Conservation (phyloP, 2,113 vertebrate genomes). For the Lophura nycthemera region DNA sequence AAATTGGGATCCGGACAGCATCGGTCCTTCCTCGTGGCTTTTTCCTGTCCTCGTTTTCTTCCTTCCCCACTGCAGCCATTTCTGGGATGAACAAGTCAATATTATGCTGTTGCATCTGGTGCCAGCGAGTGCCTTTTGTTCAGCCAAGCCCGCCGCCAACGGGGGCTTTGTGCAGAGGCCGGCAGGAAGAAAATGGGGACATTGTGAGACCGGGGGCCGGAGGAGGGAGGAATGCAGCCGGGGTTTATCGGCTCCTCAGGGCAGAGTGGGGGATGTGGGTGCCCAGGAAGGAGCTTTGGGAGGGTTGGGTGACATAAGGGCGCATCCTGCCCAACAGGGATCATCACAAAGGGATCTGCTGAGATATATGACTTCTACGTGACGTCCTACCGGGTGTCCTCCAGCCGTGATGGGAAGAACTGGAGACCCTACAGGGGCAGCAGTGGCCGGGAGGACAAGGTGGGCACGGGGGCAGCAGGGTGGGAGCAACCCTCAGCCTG, state of each 20-base stretch:
- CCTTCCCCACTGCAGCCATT: background rate
- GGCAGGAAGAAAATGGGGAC: slow-evolving; percentile 29
- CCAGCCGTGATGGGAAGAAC: slow-evolving; percentile 82
- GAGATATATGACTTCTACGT: slow-evolving; percentile 74
- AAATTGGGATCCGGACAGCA: background rate
- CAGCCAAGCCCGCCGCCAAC: background rate
- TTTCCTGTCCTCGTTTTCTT: background rate
- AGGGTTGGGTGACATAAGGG: background rate
- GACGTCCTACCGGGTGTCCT: slow-evolving; percentile 77
- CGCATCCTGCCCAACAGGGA: slow-evolving; percentile 63
- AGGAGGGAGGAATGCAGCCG: slow-evolving; percentile 45
- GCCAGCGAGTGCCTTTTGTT: slow-evolving; percentile 52
- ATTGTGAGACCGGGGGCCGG: slow-evolving; percentile 25
- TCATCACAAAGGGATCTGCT: slow-evolving; percentile 79
- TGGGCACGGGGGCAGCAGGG: background rate
- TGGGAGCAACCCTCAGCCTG: background rate
- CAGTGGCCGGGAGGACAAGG: slow-evolving; percentile 81
- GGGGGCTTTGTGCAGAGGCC: slow-evolving; percentile 2
- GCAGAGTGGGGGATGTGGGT: background rate
- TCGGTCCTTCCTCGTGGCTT: accelerated
- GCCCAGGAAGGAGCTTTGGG: background rate
- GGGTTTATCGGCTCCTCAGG: background rate
- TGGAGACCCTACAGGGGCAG: slow-evolving; percentile 84
- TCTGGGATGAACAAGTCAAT: slow-evolving; percentile 19
- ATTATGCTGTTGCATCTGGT: slow-evolving; percentile 45